Evolutionary conservation across 92 coral and sea anemone species (phyloP), one percentile per base, ranked within the genome.

Genomic region (Pocillopora meandrina): DNA sequence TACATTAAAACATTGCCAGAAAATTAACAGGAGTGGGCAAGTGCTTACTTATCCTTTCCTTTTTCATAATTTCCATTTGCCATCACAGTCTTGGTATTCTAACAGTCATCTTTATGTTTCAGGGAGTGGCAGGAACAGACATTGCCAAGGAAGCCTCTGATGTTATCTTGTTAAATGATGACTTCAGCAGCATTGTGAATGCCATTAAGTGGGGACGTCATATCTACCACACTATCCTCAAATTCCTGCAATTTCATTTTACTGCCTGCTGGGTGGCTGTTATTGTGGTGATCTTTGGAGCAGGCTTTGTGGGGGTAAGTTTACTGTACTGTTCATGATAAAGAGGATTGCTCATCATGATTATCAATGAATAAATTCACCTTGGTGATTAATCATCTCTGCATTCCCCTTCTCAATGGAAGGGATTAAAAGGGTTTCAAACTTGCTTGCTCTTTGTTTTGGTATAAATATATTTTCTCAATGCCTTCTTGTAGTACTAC

Each of bases 191-290:
- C 75, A 94, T 94, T 68, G 98, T 94, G 23, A 81, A 87, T 76
- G 95, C 98, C 21, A 84, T 94, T 59, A 94, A 92, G 86, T 94
- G 98, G 98, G 98, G 98, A 49, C 90, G 98, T 69, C 93, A 93
- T 61, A 94, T 94, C 56, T 94, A 89, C 82, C 85, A 94, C 84
- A 92, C 94, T 33, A 82, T 94, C 65, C 87, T 92, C 9, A 94
- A 92, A 85, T 94, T 92, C 79, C 89, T 94, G 14, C 94, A 91
- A 92, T 94, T 94, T 81, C 95, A 94, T 90, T 91, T 94, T 71
- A 94, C 95, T 33, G 91, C 92, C 26, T 87, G 93, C 77, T 94
- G 93, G 95, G 95, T 93, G 21, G 90, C 98, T 21, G 90, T 94
- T 61, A 80, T 92, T 82, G 83, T 94, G 18, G 90, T 94, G 74